Evolutionary conservation across 2,113 vertebrate genomes (phyloP).

Genomic region (Oreochromis niloticus): DNA sequence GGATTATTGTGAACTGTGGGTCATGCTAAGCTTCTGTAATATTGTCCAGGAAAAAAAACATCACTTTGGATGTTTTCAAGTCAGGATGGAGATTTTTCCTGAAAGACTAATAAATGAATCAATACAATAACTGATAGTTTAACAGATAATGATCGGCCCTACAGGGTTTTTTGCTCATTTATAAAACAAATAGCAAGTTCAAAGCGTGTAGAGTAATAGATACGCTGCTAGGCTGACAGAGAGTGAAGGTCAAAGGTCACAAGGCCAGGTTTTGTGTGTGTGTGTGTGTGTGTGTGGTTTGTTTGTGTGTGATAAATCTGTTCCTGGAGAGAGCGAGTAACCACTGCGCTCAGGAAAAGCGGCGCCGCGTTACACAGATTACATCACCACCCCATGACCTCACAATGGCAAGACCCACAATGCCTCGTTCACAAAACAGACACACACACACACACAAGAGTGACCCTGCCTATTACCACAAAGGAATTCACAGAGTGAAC

Average conservation of each 20-base stretch:
- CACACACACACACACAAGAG: background rate
- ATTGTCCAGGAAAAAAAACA: background rate
- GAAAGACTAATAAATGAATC: background rate
- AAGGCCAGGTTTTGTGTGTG: background rate
- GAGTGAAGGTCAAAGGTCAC: background rate
- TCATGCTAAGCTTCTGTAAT: accelerated
- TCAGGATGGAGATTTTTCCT: background rate
- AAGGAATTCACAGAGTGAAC: conserved; percentile 36
- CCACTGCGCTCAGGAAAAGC: conserved; percentile 54
- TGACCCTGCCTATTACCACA: background rate
- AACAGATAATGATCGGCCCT: accelerated
- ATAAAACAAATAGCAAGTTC: background rate
- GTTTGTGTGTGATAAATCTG: background rate
- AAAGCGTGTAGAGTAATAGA: background rate
- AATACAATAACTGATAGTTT: background rate
- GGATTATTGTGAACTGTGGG: accelerated
- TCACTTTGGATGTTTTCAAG: background rate
- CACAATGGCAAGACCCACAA: conserved; percentile 53
- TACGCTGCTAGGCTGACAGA: background rate
- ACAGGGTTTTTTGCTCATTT: background rate
- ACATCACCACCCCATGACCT: conserved; percentile 68
- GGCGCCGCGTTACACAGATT: conserved; percentile 60
- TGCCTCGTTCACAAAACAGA: conserved; percentile 26
- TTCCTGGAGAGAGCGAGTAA: conserved; percentile 41
- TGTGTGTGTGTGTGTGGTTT: background rate